Evolutionary conservation across 2,797 vertebrate genomes (phyloP).

Genomic region (Anolis apletophallus): DNA sequence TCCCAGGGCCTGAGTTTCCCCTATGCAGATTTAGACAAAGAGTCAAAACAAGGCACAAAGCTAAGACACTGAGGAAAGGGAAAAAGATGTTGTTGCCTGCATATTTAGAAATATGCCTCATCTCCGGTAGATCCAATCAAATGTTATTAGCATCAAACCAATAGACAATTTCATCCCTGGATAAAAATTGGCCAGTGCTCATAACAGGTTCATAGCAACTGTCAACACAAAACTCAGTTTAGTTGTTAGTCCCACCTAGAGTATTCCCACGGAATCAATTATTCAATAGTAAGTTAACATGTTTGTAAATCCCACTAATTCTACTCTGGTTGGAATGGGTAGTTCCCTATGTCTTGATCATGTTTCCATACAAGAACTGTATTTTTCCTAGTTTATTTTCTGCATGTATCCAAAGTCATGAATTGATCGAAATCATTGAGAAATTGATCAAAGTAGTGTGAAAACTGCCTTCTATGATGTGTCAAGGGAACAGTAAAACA

Average conservation of each 20-base stretch:
- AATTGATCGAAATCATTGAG: constrained; percentile 34
- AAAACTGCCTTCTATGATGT: constrained; percentile 27
- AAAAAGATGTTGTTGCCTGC: background rate
- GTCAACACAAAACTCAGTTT: too few species aligned
- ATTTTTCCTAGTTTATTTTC: constrained; percentile 17
- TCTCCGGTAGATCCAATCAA: background rate
- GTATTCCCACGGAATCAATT: too few species aligned
- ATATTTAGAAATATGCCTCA: background rate
- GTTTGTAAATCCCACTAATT: too few species aligned
- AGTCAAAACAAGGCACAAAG: background rate
- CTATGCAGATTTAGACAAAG: background rate
- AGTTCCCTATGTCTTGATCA: background rate
- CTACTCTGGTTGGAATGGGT: too few species aligned
- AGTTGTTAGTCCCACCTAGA: too few species aligned
- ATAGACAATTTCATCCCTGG: too few species aligned
- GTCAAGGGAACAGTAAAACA: constrained; percentile 26
- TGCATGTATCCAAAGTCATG: constrained; percentile 17
- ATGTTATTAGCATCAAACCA: too few species aligned
- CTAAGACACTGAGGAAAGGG: background rate
- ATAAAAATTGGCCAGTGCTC: background rate
- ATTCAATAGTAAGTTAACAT: too few species aligned
- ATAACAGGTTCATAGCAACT: background rate
- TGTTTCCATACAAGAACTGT: background rate
- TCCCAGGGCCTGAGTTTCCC: too few species aligned
- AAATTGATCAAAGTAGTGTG: constrained; percentile 5